Conservation (phyloP, 2,113 vertebrate genomes). For the Trochalopteron elliotii region DNA sequence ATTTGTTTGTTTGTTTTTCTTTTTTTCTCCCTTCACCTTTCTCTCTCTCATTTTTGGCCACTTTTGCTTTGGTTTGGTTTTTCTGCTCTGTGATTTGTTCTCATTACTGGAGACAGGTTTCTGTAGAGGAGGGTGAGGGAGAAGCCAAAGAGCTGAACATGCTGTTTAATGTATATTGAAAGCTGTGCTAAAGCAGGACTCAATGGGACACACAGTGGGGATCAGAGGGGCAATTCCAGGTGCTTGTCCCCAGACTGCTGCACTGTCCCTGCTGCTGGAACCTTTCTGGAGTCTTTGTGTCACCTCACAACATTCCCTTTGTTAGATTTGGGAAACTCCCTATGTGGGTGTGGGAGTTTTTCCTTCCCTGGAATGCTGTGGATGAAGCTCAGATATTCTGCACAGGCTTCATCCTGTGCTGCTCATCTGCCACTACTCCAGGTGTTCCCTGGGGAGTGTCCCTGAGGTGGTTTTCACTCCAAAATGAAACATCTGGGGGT, state of each 20-base stretch:
- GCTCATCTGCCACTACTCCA: neutral
- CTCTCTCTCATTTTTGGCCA: conserved; percentile 32
- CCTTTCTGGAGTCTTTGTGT: neutral
- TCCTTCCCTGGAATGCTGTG: neutral
- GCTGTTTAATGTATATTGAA: conserved; percentile 78
- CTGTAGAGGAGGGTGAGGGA: conserved; percentile 82
- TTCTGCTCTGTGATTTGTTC: conserved; percentile 42
- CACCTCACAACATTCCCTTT: neutral
- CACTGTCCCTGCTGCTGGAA: neutral
- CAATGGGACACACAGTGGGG: conserved; percentile 74
- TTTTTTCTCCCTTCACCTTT: neutral
- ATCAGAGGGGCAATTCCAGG: neutral
- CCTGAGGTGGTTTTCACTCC: neutral
- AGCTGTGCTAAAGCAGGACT: conserved; percentile 82
- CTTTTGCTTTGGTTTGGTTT: conserved; percentile 49
- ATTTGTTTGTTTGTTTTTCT: neutral
- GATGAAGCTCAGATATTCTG: neutral
- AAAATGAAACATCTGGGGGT: neutral
- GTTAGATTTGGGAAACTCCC: neutral
- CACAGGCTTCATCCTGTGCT: neutral
- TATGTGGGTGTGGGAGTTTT: neutral
- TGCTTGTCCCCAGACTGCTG: neutral
- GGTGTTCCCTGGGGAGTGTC: neutral
- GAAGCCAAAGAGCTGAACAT: conserved; percentile 80
- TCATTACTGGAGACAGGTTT: conserved; percentile 80